Evolutionary conservation across 64 coral and sea anemone genomes (phyloP).

Genomic region (Actinia equina): DNA sequence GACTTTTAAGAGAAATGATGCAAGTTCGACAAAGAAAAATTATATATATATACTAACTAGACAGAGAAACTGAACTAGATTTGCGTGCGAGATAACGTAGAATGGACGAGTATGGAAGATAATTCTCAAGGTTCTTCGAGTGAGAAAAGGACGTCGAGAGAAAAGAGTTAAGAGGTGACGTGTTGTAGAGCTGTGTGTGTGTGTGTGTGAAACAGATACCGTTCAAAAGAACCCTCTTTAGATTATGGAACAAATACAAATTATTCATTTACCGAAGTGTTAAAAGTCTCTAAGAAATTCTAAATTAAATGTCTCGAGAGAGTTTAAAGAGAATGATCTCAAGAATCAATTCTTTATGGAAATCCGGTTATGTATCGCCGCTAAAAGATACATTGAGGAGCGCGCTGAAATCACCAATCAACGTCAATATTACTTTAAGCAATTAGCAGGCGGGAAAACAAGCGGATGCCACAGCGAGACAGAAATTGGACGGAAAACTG

Average conservation of each 20-base stretch:
- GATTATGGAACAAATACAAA: background rate
- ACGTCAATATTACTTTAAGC: background rate
- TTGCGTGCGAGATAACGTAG: background rate
- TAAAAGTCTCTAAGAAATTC: background rate
- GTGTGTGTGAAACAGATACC: background rate
- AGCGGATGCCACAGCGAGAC: conserved; percentile 13
- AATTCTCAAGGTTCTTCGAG: background rate
- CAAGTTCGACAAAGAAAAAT: background rate
- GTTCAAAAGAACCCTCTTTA: background rate
- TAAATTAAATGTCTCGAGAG: background rate
- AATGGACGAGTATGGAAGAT: background rate
- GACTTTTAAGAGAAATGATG: background rate
- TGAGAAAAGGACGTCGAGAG: background rate
- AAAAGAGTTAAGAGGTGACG: background rate
- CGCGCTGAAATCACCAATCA: conserved; percentile 1
- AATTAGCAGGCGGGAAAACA: conserved; percentile 12
- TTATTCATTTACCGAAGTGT: conserved; percentile 9
- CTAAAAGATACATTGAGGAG: conserved; percentile 4
- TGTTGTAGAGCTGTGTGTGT: no score
- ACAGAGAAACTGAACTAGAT: background rate
- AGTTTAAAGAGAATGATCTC: background rate
- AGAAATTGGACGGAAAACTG: conserved; percentile 33
- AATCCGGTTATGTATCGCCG: background rate
- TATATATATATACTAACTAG: background rate
- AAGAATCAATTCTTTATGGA: background rate